phyloP scores from a whole-genome alignment of 2,888 invertebrate species.

The Dendrolimus pini region DNA sequence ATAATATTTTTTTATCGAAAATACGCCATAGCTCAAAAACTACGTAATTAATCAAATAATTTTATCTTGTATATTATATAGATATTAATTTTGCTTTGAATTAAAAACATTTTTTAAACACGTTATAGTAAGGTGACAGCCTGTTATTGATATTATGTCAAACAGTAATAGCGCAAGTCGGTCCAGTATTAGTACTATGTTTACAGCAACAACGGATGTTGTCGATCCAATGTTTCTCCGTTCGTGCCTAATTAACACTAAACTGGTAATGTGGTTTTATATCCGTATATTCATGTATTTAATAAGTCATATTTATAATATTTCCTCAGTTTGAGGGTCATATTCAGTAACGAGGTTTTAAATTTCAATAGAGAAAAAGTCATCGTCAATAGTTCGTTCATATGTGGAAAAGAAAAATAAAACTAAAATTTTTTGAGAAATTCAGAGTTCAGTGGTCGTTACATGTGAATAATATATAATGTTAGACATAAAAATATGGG shows the following conservation, averaged over 20 bases:
- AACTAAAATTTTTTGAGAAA: background rate
- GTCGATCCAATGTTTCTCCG: slow-evolving; percentile 24
- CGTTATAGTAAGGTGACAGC: background rate
- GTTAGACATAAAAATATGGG: background rate
- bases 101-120: too few relatives aligned
- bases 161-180: slow-evolving; percentile 38
- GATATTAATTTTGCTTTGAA: too few relatives aligned
- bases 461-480: background rate
- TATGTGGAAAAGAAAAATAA: too few relatives aligned
- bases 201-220: slow-evolving; percentile 64
- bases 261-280: slow-evolving; percentile 26
- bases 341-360: too few relatives aligned
- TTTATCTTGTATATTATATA: too few relatives aligned
- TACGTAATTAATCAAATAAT: too few relatives aligned
- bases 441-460: background rate
- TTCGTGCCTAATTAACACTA: slow-evolving; percentile 19
- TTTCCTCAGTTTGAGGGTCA: too few relatives aligned
- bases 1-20: too few relatives aligned
- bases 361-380: too few relatives aligned
- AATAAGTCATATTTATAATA: too few relatives aligned
- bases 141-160: slow-evolving; percentile 59
- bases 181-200: slow-evolving; percentile 61
- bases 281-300: slow-evolving; percentile 4
- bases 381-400: too few relatives aligned
- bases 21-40: too few relatives aligned